phyloP scores from a whole-genome alignment of 2,113 vertebrate species.

The Panurus biarmicus region DNA sequence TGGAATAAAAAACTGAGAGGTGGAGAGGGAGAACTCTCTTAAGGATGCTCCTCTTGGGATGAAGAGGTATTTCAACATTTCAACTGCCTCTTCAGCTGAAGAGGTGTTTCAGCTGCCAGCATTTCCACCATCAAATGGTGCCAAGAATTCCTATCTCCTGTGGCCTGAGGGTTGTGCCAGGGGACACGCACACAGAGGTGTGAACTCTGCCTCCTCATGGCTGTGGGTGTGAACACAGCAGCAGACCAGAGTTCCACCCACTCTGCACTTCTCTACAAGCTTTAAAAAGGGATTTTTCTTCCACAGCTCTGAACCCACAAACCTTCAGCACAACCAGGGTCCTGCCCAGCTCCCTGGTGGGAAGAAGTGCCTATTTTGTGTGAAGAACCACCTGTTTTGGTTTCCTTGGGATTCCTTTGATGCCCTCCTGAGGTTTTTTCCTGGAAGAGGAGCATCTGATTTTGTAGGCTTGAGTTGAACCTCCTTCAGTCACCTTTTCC shows the following conservation, averaged over 20 bases:
- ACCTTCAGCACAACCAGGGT: neutral
- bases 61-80: neutral
- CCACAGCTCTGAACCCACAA: neutral
- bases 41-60: neutral
- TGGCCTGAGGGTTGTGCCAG: neutral
- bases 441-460: neutral
- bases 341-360: neutral
- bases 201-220: neutral
- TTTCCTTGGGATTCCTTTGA: neutral
- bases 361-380: neutral
- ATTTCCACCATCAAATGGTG: neutral
- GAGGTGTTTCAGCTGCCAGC: neutral
- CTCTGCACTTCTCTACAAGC: neutral
- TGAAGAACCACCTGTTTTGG: neutral
- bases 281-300: neutral
- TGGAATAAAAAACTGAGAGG: neutral
- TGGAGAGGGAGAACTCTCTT: neutral
- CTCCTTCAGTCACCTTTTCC: neutral
- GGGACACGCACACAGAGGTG: rapidly evolving
- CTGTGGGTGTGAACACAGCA: neutral
- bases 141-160: neutral
- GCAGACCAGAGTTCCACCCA: neutral
- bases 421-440: neutral
- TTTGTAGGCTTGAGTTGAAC: neutral
- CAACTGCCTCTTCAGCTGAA: neutral